Evolutionary conservation across 2,797 vertebrate species (phyloP), one percentile per base, ranked within the genome.

Genomic region (Hybognathus amarus): DNA sequence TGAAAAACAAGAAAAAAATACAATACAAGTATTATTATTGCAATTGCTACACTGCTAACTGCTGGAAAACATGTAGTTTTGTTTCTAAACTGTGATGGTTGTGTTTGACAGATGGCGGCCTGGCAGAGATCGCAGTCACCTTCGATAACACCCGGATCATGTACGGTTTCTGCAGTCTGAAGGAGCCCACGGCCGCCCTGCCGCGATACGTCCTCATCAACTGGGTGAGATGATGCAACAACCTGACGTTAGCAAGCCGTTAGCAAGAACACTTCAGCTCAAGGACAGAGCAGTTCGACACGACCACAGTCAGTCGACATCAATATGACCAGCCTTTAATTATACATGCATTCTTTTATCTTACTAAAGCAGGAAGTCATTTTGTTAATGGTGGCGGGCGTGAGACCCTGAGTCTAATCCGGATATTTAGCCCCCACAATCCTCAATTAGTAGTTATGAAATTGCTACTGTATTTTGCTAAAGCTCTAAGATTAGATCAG

Each of bases 91-190:
- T 64, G 75, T 77, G 50, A 56, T 17, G 56, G 47, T 54, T 83
- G 75, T 78, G 38, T 77, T 70, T 80, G 50, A 30, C 92, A 98
- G 97, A 95, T 45, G 97, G 97, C 27, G 98, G 98, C 61, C 93
- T 98, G 90, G 92, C 95, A 86, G 97, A 96, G 90, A 97, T 99
- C 87, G 95, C 96, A 0, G 92, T 95, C 87, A 96, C 95, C 91
- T 98, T 99, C 77, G 97, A 98, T 93, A 96, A 91, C 90, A 94
- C 95, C 93, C 93, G 95, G 91, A 97, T 99, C 93, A 99, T 99
- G 98, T 99, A 99, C 5, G 98, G 98, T 88, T 99, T 99, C 95
- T 99, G 97, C 95, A 97, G 97, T 52, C 94, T 99, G 92, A 99
- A 97, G 93, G 97, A 99, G 11, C 94, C 97, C 30, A 91, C 91